Base-by-base conservation (phyloP, 2,797 vertebrate species). In the Botia almorhae region DNA sequence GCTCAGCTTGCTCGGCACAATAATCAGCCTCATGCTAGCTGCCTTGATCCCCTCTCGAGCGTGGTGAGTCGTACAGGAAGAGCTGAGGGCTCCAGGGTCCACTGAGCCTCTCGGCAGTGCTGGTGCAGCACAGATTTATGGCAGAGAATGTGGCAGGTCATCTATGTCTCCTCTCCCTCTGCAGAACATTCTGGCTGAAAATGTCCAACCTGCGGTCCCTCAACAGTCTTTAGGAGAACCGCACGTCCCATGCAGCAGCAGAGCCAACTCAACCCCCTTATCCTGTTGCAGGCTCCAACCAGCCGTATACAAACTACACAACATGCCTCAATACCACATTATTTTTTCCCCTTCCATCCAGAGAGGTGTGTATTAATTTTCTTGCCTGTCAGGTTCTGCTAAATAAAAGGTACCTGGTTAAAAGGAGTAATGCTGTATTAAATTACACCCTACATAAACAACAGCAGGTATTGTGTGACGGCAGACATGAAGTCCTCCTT, bases 381-480 rank as follows among this genome's bases (percentile, higher is more conserved):
- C 78, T 65, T 64, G 23, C 76, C 76, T 81, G 81, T 84, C 83
- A 83, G 56, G 21, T 21, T 77, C 48, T 67, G 74, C 17, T 46
- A 17, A 75, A 73, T 76, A 46, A 67, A 82, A 82, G 61, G 26
- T 80, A 68, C 48, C 51, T 4, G 17, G 46, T 55, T 81, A 83
- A 80, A 87, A 69, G 68, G 56, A 70, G 7, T 43, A 79, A 72
- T 23, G 65, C 51, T n/a, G 71, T 67, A 80, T 88, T 82, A 79
- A 60, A 83, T 89, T 89, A 84, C 85, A 39, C 69, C 51, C 36
- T 83, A 81, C 76, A 77, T 84, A 88, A 86, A 87, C 86, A 84
- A 76, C 82, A 8, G 39, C 69, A 73, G 69, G 58, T 82, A 81
- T 84, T 70, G 51, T 72, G 77, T 82, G 81, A 86, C 61, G 48